These are phyloP conservation scores for Chrysomallon squamiferum DNA, from an alignment of 1,140 invertebrate genomes.

Conservation along the genomic window DNA sequence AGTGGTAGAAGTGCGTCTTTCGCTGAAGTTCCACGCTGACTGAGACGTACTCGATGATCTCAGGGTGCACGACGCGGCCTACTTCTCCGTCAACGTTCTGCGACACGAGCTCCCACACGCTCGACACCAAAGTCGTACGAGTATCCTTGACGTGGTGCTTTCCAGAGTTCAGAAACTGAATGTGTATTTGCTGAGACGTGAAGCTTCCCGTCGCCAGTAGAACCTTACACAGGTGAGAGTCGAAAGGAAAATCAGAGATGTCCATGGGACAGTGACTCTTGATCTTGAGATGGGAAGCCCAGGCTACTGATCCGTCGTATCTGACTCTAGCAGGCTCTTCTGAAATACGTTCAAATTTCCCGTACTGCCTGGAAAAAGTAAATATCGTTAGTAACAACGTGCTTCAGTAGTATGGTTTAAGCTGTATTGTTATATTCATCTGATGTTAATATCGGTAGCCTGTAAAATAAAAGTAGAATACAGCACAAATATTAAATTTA, in stretches of 20 bases:
- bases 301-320: slow-evolving; percentile 7
- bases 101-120: not conserved
- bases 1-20: slow-evolving; percentile 14
- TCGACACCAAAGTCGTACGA: not conserved
- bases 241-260: slow-evolving; percentile 18
- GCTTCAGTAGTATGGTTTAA: too few relatives aligned
- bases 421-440: too few relatives aligned
- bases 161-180: slow-evolving; percentile 11
- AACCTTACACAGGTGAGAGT: slow-evolving; percentile 12
- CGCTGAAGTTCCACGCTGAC: slow-evolving; percentile 8
- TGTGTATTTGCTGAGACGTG: slow-evolving; percentile 8
- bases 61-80: not conserved
- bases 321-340: slow-evolving; percentile 7
- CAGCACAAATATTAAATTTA: too few relatives aligned
- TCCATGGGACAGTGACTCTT: slow-evolving; percentile 9
- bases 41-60: not conserved
- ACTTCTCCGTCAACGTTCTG: not conserved
- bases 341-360: not conserved
- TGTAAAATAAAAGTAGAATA: too few relatives aligned
- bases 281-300: slow-evolving; percentile 10
- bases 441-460: too few relatives aligned
- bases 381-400: too few relatives aligned
- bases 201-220: not conserved
- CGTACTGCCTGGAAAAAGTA: not conserved
- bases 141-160: not conserved